Evolutionary conservation across 2,797 vertebrate species (phyloP).

Genomic region (Sebastes itinus): DNA sequence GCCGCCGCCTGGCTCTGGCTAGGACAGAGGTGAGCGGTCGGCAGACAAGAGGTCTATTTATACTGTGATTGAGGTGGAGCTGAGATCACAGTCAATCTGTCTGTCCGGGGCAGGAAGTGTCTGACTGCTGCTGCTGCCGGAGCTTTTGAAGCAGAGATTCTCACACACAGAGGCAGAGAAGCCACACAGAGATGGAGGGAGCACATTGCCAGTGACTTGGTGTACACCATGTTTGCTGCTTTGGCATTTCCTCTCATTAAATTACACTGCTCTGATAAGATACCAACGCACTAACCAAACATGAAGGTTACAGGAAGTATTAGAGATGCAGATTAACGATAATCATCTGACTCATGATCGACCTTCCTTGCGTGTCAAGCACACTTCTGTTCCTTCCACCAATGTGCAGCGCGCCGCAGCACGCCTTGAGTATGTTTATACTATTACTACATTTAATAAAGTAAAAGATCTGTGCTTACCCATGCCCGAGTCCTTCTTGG

Average conservation of each 20-base stretch:
- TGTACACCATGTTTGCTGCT: not conserved
- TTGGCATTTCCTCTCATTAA: not conserved
- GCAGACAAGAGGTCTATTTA: conserved; percentile 40
- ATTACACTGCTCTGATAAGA: not conserved
- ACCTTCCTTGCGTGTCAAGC: too few relatives aligned
- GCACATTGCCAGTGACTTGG: not conserved
- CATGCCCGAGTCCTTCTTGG: conserved; percentile 99
- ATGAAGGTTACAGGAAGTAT: too few relatives aligned
- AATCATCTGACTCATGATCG: too few relatives aligned
- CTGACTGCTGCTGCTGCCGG: too few relatives aligned
- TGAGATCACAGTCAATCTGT: conserved; percentile 11
- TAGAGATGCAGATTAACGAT: too few relatives aligned
- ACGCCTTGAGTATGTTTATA: too few relatives aligned
- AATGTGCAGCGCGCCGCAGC: too few relatives aligned
- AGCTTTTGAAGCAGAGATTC: too few relatives aligned
- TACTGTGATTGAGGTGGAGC: conserved; percentile 4
- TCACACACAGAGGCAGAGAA: too few relatives aligned
- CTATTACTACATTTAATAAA: too few relatives aligned
- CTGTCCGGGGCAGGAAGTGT: not conserved
- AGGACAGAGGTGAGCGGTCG: conserved; percentile 5
- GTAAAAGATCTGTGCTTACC: conserved; percentile 79
- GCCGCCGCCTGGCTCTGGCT: not conserved
- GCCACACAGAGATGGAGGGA: too few relatives aligned
- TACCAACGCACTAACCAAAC: not conserved
- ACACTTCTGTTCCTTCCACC: too few relatives aligned